Conservation (phyloP, 2,797 vertebrate genomes). For the Chromis chromis region DNA sequence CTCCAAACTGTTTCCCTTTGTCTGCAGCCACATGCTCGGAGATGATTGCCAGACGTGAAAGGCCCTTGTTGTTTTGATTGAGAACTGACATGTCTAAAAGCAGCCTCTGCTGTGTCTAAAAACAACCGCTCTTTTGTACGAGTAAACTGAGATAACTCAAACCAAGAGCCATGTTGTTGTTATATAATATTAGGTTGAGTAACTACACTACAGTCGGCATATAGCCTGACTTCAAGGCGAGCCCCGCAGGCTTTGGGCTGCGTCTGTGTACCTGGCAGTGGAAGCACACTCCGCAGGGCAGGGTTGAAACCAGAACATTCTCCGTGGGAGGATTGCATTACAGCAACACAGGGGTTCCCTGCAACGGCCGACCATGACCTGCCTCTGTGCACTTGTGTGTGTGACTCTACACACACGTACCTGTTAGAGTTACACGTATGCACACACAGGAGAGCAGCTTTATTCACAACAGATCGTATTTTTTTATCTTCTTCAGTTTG, state of each 20-base stretch:
- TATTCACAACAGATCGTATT: constrained; percentile 60
- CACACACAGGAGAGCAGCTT: constrained; percentile 45
- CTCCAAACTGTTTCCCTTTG: constrained; percentile 70
- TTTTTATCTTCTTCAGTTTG: constrained; percentile 45
- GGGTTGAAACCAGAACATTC: constrained; percentile 80
- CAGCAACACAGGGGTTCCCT: constrained; percentile 75
- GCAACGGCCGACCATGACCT: constrained; percentile 68
- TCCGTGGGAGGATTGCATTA: constrained; percentile 76
- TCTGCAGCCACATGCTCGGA: constrained; percentile 73
- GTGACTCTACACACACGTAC: constrained; percentile 29
- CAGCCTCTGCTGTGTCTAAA: constrained; percentile 61
- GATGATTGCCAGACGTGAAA: constrained; percentile 79
- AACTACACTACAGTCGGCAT: constrained; percentile 57
- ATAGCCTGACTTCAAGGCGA: constrained; percentile 68
- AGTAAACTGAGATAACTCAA: constrained; percentile 60
- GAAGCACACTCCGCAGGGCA: constrained; percentile 73
- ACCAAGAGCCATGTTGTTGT: constrained; percentile 56
- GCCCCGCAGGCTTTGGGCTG: constrained; percentile 69
- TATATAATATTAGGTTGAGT: constrained; percentile 73
- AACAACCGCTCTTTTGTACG: constrained; percentile 59
- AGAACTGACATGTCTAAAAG: constrained; percentile 74
- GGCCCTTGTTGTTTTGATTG: constrained; percentile 76
- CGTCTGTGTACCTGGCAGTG: constrained; percentile 76
- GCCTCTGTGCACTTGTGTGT: constrained; percentile 49
- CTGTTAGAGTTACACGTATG: constrained; percentile 38